A percentile compares a stretch with the other conserved stretches of the same genome.
These are phyloP conservation scores for Propithecus coquereli DNA, from an alignment of 2,113 vertebrate genomes.

Conservation along the genomic window DNA sequence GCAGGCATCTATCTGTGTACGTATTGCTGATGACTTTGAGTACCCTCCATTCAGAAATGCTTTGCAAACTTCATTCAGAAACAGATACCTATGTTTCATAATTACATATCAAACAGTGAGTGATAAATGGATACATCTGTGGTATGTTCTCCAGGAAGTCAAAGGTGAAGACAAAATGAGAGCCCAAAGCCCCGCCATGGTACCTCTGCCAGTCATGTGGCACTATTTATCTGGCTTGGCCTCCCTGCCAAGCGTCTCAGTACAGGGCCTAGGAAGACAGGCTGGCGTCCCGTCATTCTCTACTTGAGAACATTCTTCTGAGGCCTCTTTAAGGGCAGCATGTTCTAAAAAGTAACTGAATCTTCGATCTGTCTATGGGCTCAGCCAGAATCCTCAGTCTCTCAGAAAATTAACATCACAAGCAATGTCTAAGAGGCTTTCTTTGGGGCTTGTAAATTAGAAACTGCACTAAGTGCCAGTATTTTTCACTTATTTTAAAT, in stretches of 20 bases:
- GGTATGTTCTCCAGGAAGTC: not conserved
- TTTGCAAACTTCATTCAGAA: not conserved
- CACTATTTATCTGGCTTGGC: not conserved
- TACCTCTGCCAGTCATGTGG: not conserved
- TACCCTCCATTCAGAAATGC: not conserved
- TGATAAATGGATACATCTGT: not conserved
- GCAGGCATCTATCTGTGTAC: not conserved
- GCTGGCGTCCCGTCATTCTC: not conserved
- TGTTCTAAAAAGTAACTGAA: not conserved
- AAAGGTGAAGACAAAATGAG: not conserved
- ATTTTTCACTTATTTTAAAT: not conserved
- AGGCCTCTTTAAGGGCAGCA: not conserved
- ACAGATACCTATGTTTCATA: not conserved
- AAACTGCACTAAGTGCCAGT: not conserved
- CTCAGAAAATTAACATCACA: not conserved
- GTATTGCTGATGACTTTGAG: not conserved
- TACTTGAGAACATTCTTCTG: not conserved
- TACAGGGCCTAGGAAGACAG: not conserved
- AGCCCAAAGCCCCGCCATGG: not conserved
- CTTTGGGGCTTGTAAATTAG: not conserved
- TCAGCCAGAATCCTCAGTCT: not conserved
- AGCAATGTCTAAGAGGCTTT: not conserved
- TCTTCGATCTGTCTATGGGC: not conserved
- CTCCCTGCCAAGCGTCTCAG: not conserved
- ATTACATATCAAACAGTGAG: not conserved